Evolutionary conservation across 2,113 vertebrate species (phyloP).

Genomic region (Eidolon helvum): DNA sequence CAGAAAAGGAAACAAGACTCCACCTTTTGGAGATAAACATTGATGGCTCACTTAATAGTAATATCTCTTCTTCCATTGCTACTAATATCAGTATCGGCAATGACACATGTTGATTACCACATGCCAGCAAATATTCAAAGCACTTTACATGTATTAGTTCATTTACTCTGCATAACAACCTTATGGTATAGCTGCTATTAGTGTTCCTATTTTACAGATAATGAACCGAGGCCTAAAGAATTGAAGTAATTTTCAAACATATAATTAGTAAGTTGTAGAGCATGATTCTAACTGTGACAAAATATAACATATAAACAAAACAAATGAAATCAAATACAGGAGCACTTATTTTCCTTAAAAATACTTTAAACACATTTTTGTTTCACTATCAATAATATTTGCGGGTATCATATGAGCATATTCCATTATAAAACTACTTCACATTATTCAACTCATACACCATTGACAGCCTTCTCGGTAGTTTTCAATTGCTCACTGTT

Average conservation of each 20-base stretch:
- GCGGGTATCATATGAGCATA: not conserved
- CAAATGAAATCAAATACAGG: not conserved
- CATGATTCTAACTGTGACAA: not conserved
- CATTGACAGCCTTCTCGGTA: not conserved
- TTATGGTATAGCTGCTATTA: not conserved
- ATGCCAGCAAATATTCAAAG: not conserved
- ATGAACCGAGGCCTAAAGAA: not conserved
- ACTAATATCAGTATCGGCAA: not conserved
- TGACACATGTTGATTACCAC: not conserved
- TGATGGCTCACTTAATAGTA: not conserved
- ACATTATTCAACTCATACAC: not conserved
- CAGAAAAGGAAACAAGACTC: not conserved
- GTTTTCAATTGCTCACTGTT: not conserved
- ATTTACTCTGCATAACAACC: not conserved
- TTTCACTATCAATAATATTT: not conserved
- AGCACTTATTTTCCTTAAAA: not conserved
- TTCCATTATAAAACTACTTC: not conserved
- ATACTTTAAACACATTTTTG: not conserved
- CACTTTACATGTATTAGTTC: not conserved
- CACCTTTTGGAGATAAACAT: not conserved
- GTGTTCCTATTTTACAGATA: not conserved
- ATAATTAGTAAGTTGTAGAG: not conserved
- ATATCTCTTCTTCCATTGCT: not conserved
- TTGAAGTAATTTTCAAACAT: not conserved
- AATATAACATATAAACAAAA: not conserved